Evolutionary conservation across 2,797 vertebrate genomes (phyloP).

Genomic region (Sebastes oblongus): DNA sequence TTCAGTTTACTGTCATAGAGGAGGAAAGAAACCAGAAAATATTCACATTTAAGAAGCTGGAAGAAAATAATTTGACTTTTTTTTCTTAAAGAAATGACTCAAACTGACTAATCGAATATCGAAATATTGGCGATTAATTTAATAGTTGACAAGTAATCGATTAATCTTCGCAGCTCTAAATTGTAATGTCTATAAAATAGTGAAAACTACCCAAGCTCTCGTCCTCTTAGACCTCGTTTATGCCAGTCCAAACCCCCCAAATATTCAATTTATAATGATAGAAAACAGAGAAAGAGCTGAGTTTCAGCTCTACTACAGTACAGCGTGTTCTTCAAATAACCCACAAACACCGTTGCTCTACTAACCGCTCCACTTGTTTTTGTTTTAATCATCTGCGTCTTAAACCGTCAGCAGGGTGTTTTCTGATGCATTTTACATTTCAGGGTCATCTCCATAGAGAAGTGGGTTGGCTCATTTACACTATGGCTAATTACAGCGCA

Average conservation of each 20-base stretch:
- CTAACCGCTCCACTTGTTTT: background rate
- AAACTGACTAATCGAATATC: no score
- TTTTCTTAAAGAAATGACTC: no score
- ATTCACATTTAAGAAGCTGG: no score
- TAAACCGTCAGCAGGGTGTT: background rate
- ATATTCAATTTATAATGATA: background rate
- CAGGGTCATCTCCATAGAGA: slow-evolving; percentile 50
- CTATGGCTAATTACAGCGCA: slow-evolving; percentile 39
- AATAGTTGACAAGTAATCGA: no score
- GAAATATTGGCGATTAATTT: fast-evolving
- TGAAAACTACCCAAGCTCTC: no score
- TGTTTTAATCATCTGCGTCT: slow-evolving; percentile 10
- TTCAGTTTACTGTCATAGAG: no score
- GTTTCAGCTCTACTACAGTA: background rate
- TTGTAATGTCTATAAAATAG: background rate
- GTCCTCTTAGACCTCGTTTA: background rate
- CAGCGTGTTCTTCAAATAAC: background rate
- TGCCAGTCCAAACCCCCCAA: background rate
- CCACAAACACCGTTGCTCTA: background rate
- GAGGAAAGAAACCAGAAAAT: no score
- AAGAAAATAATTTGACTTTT: no score
- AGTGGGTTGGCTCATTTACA: slow-evolving; percentile 51
- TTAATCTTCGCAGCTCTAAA: no score
- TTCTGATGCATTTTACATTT: slow-evolving; percentile 44
- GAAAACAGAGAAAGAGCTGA: background rate